phyloP scores from a whole-genome alignment of 2,113 vertebrate genomes.

The Rallus limicola region DNA sequence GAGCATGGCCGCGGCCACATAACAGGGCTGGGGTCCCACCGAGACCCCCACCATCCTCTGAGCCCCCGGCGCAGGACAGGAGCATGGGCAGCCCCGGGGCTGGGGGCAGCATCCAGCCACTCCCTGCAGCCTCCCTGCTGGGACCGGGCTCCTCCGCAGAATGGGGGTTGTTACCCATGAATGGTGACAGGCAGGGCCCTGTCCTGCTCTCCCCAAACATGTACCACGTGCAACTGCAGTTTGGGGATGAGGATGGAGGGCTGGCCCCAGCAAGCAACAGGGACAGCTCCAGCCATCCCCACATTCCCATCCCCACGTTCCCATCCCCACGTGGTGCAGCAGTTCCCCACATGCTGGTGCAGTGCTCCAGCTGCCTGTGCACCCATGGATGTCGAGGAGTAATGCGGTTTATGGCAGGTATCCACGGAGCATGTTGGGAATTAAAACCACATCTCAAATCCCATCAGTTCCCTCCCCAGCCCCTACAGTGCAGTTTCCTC shows the following conservation, averaged over 20 bases:
- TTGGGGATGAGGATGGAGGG: neutral
- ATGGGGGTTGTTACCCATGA: accelerated
- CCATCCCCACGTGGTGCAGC: neutral
- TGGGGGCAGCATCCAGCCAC: neutral
- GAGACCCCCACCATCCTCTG: accelerated
- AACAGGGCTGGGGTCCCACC: neutral
- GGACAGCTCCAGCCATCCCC: neutral
- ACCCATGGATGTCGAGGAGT: neutral
- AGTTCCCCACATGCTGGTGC: neutral
- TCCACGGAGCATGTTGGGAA: accelerated
- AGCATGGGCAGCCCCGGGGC: neutral
- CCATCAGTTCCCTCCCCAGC: neutral
- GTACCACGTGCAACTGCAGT: accelerated
- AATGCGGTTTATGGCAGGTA: neutral
- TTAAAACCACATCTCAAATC: neutral
- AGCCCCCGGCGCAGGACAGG: neutral
- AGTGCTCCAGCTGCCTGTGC: neutral
- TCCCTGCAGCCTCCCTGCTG: neutral
- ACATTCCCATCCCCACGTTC: neutral
- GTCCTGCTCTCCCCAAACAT: neutral
- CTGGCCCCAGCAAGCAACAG: neutral
- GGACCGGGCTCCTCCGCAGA: accelerated
- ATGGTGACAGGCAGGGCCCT: neutral
- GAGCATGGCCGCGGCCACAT: neutral
- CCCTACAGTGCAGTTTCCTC: neutral